phyloP scores from a whole-genome alignment of 2,113 vertebrate species.

The Hiodon alosoides region DNA sequence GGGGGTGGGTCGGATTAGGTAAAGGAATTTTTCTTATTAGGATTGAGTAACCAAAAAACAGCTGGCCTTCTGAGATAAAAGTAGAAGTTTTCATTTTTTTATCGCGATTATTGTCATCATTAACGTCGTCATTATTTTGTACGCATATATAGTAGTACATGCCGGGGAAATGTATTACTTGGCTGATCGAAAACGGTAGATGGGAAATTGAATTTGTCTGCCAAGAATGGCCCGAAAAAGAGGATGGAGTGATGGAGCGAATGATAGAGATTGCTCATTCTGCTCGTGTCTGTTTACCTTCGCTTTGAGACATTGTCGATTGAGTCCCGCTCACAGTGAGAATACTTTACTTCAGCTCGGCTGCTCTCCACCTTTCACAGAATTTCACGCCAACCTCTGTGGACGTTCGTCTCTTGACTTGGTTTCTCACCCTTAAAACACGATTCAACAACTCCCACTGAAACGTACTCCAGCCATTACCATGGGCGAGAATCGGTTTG shows the following conservation, averaged over 20 bases:
- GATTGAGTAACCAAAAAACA: background rate
- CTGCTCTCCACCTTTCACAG: background rate
- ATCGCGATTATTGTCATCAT: conserved; percentile 10
- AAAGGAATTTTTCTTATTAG: conserved; percentile 11
- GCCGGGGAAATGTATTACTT: background rate
- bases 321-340: background rate
- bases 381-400: background rate
- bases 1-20: background rate
- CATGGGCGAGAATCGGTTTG: too few relatives aligned
- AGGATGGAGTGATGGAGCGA: background rate
- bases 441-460: too few relatives aligned
- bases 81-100: conserved; percentile 1
- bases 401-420: too few relatives aligned
- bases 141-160: background rate
- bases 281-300: background rate
- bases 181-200: background rate
- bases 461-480: too few relatives aligned
- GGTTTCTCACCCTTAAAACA: too few relatives aligned
- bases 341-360: background rate
- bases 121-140: conserved; percentile 18
- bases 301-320: background rate
- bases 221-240: background rate
- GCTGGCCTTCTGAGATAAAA: conserved; percentile 18
- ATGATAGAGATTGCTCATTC: background rate
- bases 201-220: background rate